Evolutionary conservation across 2,888 invertebrate genomes (phyloP), one percentile per base, ranked within the genome.

Genomic region (Panopea generosa): DNA sequence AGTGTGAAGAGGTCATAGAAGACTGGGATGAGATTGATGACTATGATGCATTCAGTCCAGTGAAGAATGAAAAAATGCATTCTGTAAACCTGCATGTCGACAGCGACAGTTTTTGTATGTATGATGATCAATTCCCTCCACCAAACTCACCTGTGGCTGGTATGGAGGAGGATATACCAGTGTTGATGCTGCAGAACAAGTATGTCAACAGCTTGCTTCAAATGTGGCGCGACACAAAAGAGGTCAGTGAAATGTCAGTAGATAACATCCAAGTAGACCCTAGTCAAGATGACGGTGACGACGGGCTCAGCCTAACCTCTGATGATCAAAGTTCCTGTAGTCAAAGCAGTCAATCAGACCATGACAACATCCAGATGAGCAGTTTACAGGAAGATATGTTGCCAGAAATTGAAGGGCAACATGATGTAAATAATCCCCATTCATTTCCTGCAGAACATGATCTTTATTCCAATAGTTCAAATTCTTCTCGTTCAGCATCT

Each of bases 1-100:
- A 77, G 61, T 84, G 84, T 56, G 43, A 74, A 33, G 84, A 84
- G 53, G 57, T 69, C 18, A 68, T 84, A 26, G 33, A 33, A 11
- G 71, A 81, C 49, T 77, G 77, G 73, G 79, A 84, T 40, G 62
- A 68, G 45, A 22, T 74, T 18, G 67, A 70, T 18, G 24, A 14
- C 16, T 18, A 59, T 22, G 33, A 57, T 29, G 22, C 16, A 11
- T 18, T n/a, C 7, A 43, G 33, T 11, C 33, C 47, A 18, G 22
- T n/a, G n/a, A 62, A 33, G 20, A 52, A 43, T 60, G 62, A 62
- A 26, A 62, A 63, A 45, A 6, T 66, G 2, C 66, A 33, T 33
- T 33, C 33, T 33, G 11, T 11, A 45, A 4, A 16, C 45, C 6
- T 16, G 14, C 16, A 18, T 6, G 26, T 61, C 22, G 38, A 29